Conservation (phyloP, 2,888 invertebrate species). For the Trissoscelio sp. region DNA sequence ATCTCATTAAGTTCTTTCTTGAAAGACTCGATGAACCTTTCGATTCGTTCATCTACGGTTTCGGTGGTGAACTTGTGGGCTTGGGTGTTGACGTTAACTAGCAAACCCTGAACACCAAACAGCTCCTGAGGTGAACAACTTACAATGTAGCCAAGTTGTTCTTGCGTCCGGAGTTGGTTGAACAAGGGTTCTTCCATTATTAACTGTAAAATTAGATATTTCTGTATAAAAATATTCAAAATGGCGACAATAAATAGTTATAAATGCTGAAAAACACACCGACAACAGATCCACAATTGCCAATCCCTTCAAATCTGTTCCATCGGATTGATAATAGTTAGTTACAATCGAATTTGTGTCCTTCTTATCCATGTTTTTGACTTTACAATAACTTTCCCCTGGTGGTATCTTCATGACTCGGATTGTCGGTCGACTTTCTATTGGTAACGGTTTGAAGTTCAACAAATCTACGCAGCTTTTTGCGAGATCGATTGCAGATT, state of each 20-base stretch:
- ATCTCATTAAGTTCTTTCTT: slow-evolving; percentile 84
- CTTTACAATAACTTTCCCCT: slow-evolving; percentile 87
- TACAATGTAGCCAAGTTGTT: slow-evolving; percentile 96
- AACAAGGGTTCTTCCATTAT: slow-evolving; percentile 95
- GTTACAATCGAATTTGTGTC: slow-evolving; percentile 92
- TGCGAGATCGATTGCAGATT: slow-evolving; percentile 86
- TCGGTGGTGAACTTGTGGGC: slow-evolving; percentile 88
- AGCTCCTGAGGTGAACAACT: no score
- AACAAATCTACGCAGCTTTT: slow-evolving; percentile 86
- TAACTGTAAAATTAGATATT: slow-evolving; percentile 84
- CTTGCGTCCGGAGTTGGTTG: slow-evolving; percentile 92
- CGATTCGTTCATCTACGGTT: slow-evolving; percentile 89
- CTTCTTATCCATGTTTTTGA: slow-evolving; percentile 88
- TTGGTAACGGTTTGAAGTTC: slow-evolving; percentile 84
- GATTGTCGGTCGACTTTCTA: slow-evolving; percentile 83
- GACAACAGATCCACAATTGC: slow-evolving; percentile 35
- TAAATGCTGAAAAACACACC: no score
- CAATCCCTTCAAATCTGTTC: neutral
- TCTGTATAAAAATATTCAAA: no score
- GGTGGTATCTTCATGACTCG: slow-evolving; percentile 87
- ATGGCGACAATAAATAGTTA: no score
- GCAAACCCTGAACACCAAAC: slow-evolving; percentile 91
- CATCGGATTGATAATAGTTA: slow-evolving; percentile 91
- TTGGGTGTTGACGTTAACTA: slow-evolving; percentile 91
- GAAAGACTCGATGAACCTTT: slow-evolving; percentile 88